These are phyloP conservation scores for Athalia cordata DNA, from an alignment of 2,888 invertebrate genomes.

Conservation along the genomic window DNA sequence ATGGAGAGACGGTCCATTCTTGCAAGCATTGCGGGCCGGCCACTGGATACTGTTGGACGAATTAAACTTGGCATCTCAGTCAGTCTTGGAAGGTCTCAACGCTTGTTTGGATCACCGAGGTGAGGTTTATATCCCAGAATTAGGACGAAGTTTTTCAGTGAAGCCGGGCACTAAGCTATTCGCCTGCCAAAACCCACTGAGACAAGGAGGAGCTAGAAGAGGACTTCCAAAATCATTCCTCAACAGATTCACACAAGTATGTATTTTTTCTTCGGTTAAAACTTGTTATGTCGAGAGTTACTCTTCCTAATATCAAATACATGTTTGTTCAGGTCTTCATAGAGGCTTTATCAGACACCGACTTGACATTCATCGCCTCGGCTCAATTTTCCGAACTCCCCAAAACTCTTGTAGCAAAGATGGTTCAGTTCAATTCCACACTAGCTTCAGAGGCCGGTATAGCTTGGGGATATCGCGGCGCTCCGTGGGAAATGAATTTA, in stretches of 20 bases:
- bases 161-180: slow-evolving; percentile 89
- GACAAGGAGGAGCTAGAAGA: slow-evolving; percentile 96
- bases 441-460: slow-evolving; percentile 80
- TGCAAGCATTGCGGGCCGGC: slow-evolving; percentile 93
- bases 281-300: no score
- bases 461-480: slow-evolving; percentile 86
- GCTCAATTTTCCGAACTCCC: slow-evolving; percentile 80
- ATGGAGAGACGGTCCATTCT: slow-evolving; percentile 97
- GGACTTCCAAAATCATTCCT: slow-evolving; percentile 97
- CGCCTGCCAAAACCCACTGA: slow-evolving; percentile 97
- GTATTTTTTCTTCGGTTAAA: slow-evolving; percentile 18
- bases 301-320: no score
- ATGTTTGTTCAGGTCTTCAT: slow-evolving; percentile 75
- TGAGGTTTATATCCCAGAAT: slow-evolving; percentile 96
- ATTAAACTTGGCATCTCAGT: slow-evolving; percentile 98
- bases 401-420: slow-evolving; percentile 78
- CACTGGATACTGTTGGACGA: slow-evolving; percentile 99
- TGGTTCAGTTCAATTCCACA: slow-evolving; percentile 87
- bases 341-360: slow-evolving; percentile 73
- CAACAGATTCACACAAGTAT: slow-evolving; percentile 96
- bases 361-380: slow-evolving; percentile 78
- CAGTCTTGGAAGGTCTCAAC: slow-evolving; percentile 98
- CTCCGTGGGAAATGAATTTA: slow-evolving; percentile 98
- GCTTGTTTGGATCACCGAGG: slow-evolving; percentile 98
- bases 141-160: slow-evolving; percentile 89